Evolutionary conservation across 2,113 vertebrate species (phyloP).

Genomic region (Prietella phreatophila): DNA sequence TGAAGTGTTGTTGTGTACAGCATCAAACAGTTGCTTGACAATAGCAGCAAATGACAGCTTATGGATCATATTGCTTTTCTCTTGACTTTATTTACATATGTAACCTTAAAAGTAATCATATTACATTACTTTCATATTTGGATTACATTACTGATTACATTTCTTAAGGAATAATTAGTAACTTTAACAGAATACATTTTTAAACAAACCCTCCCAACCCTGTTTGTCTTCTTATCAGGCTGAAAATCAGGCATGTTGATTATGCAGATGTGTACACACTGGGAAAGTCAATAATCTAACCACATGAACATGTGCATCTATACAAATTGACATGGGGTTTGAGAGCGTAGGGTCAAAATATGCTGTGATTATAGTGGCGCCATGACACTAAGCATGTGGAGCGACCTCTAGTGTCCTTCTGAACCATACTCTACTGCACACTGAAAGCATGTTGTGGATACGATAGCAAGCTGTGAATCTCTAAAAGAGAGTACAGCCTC

Average conservation of each 20-base stretch:
- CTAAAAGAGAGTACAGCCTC: not conserved
- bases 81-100: no score
- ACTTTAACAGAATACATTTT: no score
- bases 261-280: not conserved
- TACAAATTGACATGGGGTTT: constrained; percentile 1
- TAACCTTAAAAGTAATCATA: no score
- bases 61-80: no score
- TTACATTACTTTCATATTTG: no score
- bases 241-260: not conserved
- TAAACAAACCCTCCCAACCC: no score
- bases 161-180: no score
- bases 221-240: not conserved
- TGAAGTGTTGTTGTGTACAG: no score
- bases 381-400: not conserved
- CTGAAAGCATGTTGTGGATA: not conserved
- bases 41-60: no score
- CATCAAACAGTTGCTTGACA: no score
- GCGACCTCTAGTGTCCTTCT: constrained; percentile 2
- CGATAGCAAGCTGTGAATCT: not conserved
- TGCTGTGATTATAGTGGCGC: no score
- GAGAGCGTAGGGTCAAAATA: not conserved
- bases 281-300: not conserved
- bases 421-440: not conserved
- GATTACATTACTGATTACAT: no score
- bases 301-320: constrained; percentile 11